Evolutionary conservation across 2,797 vertebrate genomes (phyloP).

Genomic region (Liasis olivaceus): DNA sequence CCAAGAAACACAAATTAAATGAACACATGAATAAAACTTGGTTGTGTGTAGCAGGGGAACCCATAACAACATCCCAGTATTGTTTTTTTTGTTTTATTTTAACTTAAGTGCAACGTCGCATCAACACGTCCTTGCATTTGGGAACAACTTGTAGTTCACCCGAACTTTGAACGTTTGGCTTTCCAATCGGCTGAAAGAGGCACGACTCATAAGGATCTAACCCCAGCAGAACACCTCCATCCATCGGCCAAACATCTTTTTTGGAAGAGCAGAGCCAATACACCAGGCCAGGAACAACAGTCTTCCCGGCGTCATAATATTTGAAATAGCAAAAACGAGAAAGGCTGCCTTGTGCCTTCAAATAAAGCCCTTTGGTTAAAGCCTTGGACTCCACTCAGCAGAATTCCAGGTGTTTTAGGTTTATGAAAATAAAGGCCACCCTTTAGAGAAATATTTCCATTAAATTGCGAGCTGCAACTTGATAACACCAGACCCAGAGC

Average conservation of each 20-base stretch:
- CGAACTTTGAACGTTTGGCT: constrained; percentile 27
- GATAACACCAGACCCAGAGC: too few relatives aligned
- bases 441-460: constrained; percentile 22
- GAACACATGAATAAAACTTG: too few relatives aligned
- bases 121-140: background rate
- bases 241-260: constrained; percentile 34
- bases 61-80: too few relatives aligned
- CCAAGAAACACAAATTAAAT: too few relatives aligned
- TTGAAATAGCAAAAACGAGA: constrained; percentile 46
- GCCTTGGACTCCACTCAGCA: background rate
- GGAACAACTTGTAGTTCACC: background rate
- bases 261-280: too few relatives aligned
- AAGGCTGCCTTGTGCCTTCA: constrained; percentile 50
- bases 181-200: constrained; percentile 30
- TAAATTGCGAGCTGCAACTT: too few relatives aligned
- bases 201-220: constrained; percentile 38
- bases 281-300: constrained; percentile 32
- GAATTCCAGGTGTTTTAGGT: constrained; percentile 16
- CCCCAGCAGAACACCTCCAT: constrained; percentile 37
- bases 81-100: too few relatives aligned
- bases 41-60: too few relatives aligned
- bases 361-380: constrained; percentile 60
- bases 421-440: constrained; percentile 35
- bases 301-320: constrained; percentile 1
- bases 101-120: background rate